Conservation (phyloP, 2,113 vertebrate species). For the Pterocles orientalis region DNA sequence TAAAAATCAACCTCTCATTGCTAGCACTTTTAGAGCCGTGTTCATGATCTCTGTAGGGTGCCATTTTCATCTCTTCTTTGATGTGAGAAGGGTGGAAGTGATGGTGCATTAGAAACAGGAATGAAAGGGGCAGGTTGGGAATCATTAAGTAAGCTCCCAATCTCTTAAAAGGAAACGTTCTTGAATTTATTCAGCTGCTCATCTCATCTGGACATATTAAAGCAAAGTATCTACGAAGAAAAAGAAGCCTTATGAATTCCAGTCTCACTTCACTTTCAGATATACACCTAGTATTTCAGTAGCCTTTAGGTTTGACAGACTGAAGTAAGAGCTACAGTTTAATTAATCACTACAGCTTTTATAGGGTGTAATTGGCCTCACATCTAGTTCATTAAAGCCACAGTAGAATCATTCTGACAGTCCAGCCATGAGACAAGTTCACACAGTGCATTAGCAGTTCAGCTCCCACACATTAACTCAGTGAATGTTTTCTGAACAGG, state of each 20-base stretch:
- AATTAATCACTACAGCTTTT: conserved; percentile 48
- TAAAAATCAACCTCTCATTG: conserved; percentile 30
- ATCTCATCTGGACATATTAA: neutral
- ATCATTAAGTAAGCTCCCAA: neutral
- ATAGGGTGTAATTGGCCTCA: conserved; percentile 13
- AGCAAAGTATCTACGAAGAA: neutral
- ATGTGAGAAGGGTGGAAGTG: conserved; percentile 15
- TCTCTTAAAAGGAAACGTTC: conserved; percentile 18
- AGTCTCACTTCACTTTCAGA: neutral
- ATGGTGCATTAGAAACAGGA: conserved; percentile 27
- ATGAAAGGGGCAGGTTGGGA: conserved; percentile 19
- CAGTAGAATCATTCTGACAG: conserved; percentile 19
- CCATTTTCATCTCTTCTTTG: conserved; percentile 42
- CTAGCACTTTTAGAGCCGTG: neutral
- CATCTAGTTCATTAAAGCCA: conserved; percentile 35
- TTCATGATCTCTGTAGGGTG: neutral
- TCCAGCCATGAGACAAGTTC: conserved; percentile 18
- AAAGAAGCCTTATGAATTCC: neutral
- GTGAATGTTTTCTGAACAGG: neutral
- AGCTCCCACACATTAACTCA: neutral
- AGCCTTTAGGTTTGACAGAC: neutral
- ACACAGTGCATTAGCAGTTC: neutral
- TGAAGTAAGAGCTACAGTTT: neutral
- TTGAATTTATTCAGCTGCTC: neutral
- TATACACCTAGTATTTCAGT: neutral